phyloP scores from a whole-genome alignment of 2,797 vertebrate species.

The Petrocephalus sullivani region DNA sequence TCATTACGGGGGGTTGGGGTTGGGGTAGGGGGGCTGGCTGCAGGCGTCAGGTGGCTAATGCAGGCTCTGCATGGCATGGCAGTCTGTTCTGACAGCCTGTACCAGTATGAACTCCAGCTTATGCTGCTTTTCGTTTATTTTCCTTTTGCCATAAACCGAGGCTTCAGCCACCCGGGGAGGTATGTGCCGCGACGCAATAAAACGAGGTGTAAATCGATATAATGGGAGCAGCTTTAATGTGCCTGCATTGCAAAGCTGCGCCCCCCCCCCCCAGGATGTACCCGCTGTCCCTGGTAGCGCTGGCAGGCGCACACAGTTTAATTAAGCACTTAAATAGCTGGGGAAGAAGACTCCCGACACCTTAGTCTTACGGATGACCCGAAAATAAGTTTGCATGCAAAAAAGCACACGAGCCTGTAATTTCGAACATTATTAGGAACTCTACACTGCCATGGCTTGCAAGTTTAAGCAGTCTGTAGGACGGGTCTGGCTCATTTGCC shows the following conservation, averaged over 20 bases:
- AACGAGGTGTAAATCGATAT: conserved; percentile 8
- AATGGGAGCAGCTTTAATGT: conserved; percentile 6
- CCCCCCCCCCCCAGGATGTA: background rate
- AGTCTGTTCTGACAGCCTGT: no score
- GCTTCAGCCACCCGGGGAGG: background rate
- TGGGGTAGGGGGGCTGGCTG: background rate
- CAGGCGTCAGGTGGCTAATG: background rate
- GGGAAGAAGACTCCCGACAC: background rate
- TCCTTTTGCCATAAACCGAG: background rate
- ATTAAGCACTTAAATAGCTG: background rate
- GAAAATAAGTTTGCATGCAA: background rate
- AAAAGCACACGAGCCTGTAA: background rate
- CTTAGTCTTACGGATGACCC: background rate
- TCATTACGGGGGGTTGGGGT: background rate
- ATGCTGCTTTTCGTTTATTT: background rate
- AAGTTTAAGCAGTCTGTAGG: background rate
- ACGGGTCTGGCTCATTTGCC: background rate
- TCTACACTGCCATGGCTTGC: background rate
- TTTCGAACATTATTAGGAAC: background rate
- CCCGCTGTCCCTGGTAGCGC: background rate
- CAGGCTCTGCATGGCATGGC: background rate
- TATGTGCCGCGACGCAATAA: background rate
- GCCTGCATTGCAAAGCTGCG: background rate
- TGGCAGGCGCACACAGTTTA: background rate
- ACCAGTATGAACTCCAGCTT: background rate